phyloP scores from a whole-genome alignment of 2,113 vertebrate genomes.

The Corythornis madagascariensis region DNA sequence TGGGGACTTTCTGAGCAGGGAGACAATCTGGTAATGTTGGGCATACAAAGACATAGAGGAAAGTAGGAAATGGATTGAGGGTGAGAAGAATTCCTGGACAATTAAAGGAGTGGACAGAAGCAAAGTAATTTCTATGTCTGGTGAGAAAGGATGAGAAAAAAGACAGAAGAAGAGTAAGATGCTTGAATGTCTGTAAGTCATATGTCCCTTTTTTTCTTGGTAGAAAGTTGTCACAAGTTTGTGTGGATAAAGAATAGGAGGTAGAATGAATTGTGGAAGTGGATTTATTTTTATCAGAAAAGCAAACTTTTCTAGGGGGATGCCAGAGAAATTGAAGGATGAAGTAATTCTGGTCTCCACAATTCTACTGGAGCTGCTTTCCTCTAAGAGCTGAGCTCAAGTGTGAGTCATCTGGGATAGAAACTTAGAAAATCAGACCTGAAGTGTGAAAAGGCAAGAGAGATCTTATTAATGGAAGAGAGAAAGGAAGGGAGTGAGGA shows the following conservation, averaged over 20 bases:
- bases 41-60: background rate
- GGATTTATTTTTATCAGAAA: conserved; percentile 9
- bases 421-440: background rate
- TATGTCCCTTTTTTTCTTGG: background rate
- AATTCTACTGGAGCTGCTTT: background rate
- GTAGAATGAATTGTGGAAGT: background rate
- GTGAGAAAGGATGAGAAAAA: background rate
- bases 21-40: background rate
- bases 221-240: background rate
- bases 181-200: background rate
- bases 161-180: background rate
- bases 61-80: background rate
- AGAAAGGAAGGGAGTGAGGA: background rate
- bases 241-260: background rate
- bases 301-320: background rate
- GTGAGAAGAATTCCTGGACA: background rate
- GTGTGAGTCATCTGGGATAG: background rate
- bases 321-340: background rate
- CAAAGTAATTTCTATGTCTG: background rate
- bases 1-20: background rate
- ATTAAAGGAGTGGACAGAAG: background rate
- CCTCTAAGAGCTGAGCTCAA: background rate
- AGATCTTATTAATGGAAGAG: background rate
- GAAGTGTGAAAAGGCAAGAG: background rate
- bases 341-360: background rate